Conservation (phyloP, 2,888 invertebrate genomes). For the Axea sp. region DNA sequence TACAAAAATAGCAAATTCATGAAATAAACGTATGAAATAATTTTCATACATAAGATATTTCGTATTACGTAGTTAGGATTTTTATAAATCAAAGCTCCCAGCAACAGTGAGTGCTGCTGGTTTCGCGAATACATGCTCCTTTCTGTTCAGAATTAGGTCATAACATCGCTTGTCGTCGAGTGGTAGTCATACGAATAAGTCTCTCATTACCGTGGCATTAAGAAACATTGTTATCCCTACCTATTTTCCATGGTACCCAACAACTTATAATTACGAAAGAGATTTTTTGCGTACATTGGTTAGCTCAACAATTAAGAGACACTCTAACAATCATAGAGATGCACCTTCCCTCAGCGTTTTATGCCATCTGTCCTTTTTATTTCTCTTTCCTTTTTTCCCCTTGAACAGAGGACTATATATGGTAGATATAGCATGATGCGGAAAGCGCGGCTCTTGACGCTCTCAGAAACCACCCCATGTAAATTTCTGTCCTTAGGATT, state of each 20-base stretch:
- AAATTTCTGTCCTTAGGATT: constrained; percentile 72
- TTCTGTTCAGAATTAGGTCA: constrained; percentile 48
- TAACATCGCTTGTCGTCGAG: constrained; percentile 25
- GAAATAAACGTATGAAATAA: too few species aligned
- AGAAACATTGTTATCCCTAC: constrained; percentile 43
- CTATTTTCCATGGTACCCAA: constrained; percentile 35
- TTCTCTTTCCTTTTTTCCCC: constrained; percentile 46
- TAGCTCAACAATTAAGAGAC: constrained; percentile 55
- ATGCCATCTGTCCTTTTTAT: constrained; percentile 34
- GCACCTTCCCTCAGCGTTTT: constrained; percentile 26
- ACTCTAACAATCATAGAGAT: constrained; percentile 35
- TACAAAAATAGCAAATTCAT: too few species aligned
- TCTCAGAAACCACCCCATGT: constrained; percentile 68
- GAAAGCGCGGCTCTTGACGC: constrained; percentile 62
- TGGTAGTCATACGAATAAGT: constrained; percentile 39
- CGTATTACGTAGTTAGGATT: too few species aligned
- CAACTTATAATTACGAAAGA: constrained; percentile 36
- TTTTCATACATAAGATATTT: too few species aligned
- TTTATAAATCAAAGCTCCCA: too few species aligned
- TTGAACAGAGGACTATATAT: constrained; percentile 17
- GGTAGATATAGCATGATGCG: constrained; percentile 35
- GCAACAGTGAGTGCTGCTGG: constrained; percentile 20
- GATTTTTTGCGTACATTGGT: constrained; percentile 36
- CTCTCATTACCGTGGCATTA: constrained; percentile 42
- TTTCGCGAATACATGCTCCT: constrained; percentile 2